Base-by-base conservation (phyloP, 2,888 invertebrate species). In the Tetragonula carbonaria region DNA sequence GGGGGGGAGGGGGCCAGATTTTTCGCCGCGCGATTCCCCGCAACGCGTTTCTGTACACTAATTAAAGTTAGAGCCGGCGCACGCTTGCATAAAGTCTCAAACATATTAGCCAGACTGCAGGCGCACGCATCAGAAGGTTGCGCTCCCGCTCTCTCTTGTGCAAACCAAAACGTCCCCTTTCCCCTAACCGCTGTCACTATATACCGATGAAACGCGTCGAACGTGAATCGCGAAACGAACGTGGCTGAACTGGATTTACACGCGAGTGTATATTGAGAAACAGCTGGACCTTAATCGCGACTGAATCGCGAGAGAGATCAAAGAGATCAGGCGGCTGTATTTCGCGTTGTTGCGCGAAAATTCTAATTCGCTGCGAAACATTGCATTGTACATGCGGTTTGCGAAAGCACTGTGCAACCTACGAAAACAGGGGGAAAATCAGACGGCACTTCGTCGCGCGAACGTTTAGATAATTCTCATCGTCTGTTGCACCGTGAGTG, bases 31-130 rank as follows among this genome's bases (percentile, higher is more conserved):
- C 28, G 38, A 45, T 53, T 21, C 21, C 21, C 18, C 4, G 21
- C 11, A 0, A 16, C 53, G 5, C 16, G 51, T 38, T 63, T 45
- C 73, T 33, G 23, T n/a, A 13, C n/a, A 18, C 33, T 74, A 82
- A 82, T 81, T 81, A 74, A 72, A 72, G 38, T 73, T 59, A 21
- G 28, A 21, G 28, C 45, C 45, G 16, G 18, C 5, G 8, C 57
- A 67, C 68, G 57, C 73, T 74, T 59, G 80, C 71, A 13, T 70
- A 68, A 74, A 77, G 51, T 70, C 55, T 21, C 14, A 16, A 65
- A 68, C n/a, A 16, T 77, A 73, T 65, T 70, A 63, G 28, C 21
- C 33, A 45, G 45, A 45, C 45, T 38, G n/a, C 0, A 45, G 45
- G 45, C 38, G n/a, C 13, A 63, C 16, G 45, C 53, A 55, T 23